phyloP scores from a whole-genome alignment of 2,797 vertebrate genomes.

The Selene dorsalis region DNA sequence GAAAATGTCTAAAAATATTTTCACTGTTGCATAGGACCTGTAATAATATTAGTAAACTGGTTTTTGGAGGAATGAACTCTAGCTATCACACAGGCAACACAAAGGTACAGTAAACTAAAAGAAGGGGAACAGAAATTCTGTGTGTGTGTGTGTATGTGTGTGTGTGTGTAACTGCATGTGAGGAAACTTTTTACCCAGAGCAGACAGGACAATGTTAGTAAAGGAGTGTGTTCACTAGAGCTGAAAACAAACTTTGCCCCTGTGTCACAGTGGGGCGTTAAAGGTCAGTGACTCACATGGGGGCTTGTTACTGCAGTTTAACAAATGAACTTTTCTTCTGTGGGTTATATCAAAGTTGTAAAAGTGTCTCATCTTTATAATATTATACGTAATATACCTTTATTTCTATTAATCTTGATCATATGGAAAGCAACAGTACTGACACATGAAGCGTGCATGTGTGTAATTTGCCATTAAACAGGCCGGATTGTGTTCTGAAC shows the following conservation, averaged over 20 bases:
- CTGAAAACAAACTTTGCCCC: slow-evolving; percentile 3
- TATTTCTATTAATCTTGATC: too few relatives aligned
- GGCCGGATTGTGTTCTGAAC: background rate
- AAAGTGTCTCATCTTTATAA: too few relatives aligned
- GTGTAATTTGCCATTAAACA: too few relatives aligned
- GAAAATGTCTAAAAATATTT: background rate
- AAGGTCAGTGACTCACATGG: background rate
- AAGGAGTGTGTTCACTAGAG: slow-evolving; percentile 4
- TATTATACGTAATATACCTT: too few relatives aligned
- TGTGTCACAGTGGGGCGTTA: background rate
- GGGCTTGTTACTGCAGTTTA: background rate
- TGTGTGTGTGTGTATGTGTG: slow-evolving; percentile 37
- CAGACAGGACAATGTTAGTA: background rate
- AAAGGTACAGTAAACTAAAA: background rate
- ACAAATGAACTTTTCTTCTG: background rate
- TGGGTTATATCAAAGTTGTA: too few relatives aligned
- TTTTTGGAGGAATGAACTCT: slow-evolving; percentile 10
- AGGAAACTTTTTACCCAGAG: background rate
- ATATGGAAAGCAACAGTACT: too few relatives aligned
- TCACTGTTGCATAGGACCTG: background rate
- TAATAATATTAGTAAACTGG: slow-evolving; percentile 19
- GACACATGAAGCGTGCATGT: too few relatives aligned
- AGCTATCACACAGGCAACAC: background rate
- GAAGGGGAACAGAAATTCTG: background rate
- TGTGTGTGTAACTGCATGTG: slow-evolving; percentile 4